Evolutionary conservation across 2,797 vertebrate species (phyloP), one percentile per base, ranked within the genome.

Genomic region (Poeciliopsis turneri): DNA sequence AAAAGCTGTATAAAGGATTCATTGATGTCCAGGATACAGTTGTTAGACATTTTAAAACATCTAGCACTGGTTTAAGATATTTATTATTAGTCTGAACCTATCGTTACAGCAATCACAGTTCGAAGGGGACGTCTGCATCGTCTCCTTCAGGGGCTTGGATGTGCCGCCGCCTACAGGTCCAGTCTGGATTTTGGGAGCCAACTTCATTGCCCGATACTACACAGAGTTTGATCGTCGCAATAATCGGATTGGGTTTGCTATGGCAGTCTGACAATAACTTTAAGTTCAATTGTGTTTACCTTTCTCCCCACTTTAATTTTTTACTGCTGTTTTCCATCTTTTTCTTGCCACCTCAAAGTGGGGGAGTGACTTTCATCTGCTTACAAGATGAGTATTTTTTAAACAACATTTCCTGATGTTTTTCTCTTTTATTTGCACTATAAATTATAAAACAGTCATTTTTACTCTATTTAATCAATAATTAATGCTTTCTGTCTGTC

Each of bases 171-270:
- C 98, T 0, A 89, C 94, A 1, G 98, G 98, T 5, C 98, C 98
- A 9, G 78, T 98, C 74, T 99, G 98, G 98, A 96, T 98, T 86
- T 93, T 99, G 82, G 98, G 98, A 0, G 97, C 98, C 90, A 98
- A 94, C 88, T 99, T 99, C 91, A 99, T 99, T 23, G 96, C 97
- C 5, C 96, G 97, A 84, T 99, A 98, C 93, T 99, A 99, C 93
- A 98, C 97, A 1, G 96, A 98, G 89, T 99, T 99, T 64, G 98
- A 99, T 89, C 96, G 98, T 2, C 94, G 78, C 73, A 97, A 97
- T 92, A 97, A 98, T 86, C 96, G 97, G 46, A 98, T 99, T 73
- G 98, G 98, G 57, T 99, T 99, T 74, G 98, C 98, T 77, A 88
- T 93, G 0, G 97, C 98, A n/a, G 95, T 96, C 87, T 98, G 95